Evolutionary conservation across 2,797 vertebrate genomes (phyloP).

Genomic region (Muscicapa comitata): DNA sequence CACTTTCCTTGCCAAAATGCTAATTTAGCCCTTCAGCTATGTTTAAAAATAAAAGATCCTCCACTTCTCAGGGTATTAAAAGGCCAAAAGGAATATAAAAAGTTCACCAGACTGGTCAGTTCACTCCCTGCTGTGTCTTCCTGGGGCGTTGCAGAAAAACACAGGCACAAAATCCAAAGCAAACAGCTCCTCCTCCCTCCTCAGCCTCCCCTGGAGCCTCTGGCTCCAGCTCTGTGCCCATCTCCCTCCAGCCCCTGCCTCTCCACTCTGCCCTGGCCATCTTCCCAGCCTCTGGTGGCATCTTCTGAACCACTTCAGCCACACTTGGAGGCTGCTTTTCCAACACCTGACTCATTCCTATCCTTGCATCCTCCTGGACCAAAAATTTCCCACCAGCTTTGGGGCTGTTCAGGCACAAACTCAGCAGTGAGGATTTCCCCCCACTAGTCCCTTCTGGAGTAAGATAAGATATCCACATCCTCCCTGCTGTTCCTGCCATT

Average conservation of each 20-base stretch:
- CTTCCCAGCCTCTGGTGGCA: not conserved
- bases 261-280: not conserved
- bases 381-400: not conserved
- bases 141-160: slow-evolving; percentile 56
- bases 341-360: not conserved
- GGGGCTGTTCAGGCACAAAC: not conserved
- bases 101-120: slow-evolving; percentile 67
- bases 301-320: not conserved
- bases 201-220: not conserved
- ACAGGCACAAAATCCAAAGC: slow-evolving; percentile 50
- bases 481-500: not conserved
- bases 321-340: not conserved
- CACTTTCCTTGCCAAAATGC: slow-evolving; percentile 34
- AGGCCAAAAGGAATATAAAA: slow-evolving; percentile 64
- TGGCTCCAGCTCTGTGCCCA: not conserved
- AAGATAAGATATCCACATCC: not conserved
- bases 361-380: not conserved
- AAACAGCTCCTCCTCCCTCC: slow-evolving; percentile 39
- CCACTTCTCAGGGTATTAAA: slow-evolving; percentile 51
- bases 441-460: not conserved
- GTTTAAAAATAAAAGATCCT: slow-evolving; percentile 61
- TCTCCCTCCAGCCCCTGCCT: not conserved
- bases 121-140: slow-evolving; percentile 50
- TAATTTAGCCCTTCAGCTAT: slow-evolving; percentile 58
- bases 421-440: not conserved